Evolutionary conservation across 2,113 vertebrate genomes (phyloP), one percentile per base, ranked within the genome.

Genomic region (Syrmaticus mikado): DNA sequence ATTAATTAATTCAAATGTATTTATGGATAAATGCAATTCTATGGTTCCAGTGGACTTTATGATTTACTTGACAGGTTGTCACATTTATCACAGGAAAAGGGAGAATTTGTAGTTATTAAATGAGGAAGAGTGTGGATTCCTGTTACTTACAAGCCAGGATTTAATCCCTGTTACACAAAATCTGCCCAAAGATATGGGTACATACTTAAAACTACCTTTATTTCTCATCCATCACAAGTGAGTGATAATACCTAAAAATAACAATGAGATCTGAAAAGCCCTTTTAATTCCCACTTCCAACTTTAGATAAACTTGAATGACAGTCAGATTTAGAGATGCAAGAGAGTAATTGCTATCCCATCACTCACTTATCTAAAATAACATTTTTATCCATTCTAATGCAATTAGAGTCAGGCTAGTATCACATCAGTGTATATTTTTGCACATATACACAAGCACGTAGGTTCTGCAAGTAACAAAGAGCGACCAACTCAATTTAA

Each of bases 391-490:
- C 25, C 27, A 40, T 74, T 81, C 10, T 25, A 65, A 52, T 2
- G 3, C 61, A 65, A 85, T 50, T 6, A 40, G 4, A 40, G 65
- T 53, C 7, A 10, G 3, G 68, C 10, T 7, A 36, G 4, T 27
- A 24, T 11, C 21, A 10, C 41, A 46, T 22, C 24, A 19, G 2
- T 4, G 1, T 20, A 6, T 12, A 24, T 27, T 77, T 85, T 77
- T 22, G 61, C 48, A 32, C 22, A 40, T 1, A 4, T 4, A 22
- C 19, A 40, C 48, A 11, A 0, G 8, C 22, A 11, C 7, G 4
- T 12, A 57, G 6, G n/a, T 58, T 68, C 22, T 72, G 25, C 5
- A 8, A 5, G 2, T 52, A 70, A 57, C 11, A 11, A 57, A 34
- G 9, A 5, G 8, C 2, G 34, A 72, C 4, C 32, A 73, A 15